Conservation (phyloP, 2,113 vertebrate species). For the Mormyrus lacerda region DNA sequence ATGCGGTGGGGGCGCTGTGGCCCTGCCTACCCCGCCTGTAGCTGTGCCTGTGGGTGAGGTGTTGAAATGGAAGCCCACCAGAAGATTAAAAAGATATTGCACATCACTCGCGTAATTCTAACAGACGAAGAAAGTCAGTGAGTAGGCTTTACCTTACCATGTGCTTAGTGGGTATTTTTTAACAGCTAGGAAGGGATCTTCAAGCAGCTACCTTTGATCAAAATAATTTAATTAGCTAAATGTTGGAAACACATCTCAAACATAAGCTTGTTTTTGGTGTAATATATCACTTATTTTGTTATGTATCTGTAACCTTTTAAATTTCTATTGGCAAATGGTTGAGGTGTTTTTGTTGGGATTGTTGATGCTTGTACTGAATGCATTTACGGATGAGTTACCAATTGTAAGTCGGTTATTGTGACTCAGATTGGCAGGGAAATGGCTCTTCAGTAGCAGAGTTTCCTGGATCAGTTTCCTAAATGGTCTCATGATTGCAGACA, state of each 20-base stretch:
- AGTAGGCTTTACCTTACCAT: neutral
- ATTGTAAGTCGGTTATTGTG: neutral
- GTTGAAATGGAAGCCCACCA: too few relatives aligned
- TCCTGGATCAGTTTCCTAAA: constrained; percentile 27
- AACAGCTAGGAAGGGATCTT: neutral
- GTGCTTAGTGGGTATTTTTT: neutral
- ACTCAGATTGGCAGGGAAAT: constrained; percentile 17
- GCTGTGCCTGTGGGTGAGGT: too few relatives aligned
- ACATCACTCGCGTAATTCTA: neutral
- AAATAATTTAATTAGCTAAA: neutral
- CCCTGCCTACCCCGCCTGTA: too few relatives aligned
- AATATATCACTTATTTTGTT: neutral
- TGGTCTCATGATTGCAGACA: constrained; percentile 19
- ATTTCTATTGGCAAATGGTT: neutral
- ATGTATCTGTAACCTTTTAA: neutral
- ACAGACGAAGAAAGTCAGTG: neutral
- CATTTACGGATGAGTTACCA: constrained; percentile 15
- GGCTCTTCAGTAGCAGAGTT: constrained; percentile 2
- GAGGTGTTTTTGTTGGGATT: neutral
- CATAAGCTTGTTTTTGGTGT: neutral
- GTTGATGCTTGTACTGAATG: constrained; percentile 15
- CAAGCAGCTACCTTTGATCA: neutral
- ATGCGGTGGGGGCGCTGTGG: too few relatives aligned
- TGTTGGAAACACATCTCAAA: neutral
- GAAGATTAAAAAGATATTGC: neutral